Percentiles rank a stretch among this genome's conserved stretches.
Evolutionary conservation across 2,888 invertebrate genomes (phyloP).

Genomic region (Eupithecia inturbata): DNA sequence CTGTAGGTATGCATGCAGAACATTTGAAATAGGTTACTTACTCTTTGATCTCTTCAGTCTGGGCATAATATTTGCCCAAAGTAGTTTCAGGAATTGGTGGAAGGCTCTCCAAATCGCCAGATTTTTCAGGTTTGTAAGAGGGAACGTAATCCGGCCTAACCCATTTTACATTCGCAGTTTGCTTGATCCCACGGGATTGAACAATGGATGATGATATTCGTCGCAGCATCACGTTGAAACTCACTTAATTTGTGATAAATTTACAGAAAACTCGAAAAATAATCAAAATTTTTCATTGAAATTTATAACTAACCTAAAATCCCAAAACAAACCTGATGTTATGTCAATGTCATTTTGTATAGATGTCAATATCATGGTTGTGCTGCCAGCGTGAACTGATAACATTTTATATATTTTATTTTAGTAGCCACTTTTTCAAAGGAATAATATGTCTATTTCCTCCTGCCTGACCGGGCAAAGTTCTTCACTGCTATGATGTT

Average conservation of each 20-base stretch:
- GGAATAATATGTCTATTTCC: too few species aligned
- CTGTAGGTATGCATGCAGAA: too few species aligned
- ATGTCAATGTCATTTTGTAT: neutral
- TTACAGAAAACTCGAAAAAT: neutral
- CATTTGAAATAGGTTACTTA: constrained; percentile 69
- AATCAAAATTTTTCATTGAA: neutral
- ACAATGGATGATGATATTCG: constrained; percentile 63
- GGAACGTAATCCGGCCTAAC: constrained; percentile 88
- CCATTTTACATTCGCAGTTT: constrained; percentile 91
- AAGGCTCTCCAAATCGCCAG: constrained; percentile 87
- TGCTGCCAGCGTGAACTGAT: neutral
- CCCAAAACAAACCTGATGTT: neutral
- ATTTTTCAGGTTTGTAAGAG: constrained; percentile 86
- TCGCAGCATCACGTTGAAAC: constrained; percentile 62
- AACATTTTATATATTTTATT: too few species aligned
- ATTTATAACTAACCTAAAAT: constrained; percentile 46
- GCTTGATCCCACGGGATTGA: constrained; percentile 85
- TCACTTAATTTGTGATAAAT: neutral
- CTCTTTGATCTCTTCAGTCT: constrained; percentile 89
- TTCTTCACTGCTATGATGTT: too few species aligned
- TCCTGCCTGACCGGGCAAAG: too few species aligned
- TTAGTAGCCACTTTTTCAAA: neutral
- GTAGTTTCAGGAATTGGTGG: constrained; percentile 82
- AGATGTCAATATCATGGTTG: neutral
- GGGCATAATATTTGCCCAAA: constrained; percentile 78